phyloP scores from a whole-genome alignment of 2,797 vertebrate genomes.

The Picus viridis region DNA sequence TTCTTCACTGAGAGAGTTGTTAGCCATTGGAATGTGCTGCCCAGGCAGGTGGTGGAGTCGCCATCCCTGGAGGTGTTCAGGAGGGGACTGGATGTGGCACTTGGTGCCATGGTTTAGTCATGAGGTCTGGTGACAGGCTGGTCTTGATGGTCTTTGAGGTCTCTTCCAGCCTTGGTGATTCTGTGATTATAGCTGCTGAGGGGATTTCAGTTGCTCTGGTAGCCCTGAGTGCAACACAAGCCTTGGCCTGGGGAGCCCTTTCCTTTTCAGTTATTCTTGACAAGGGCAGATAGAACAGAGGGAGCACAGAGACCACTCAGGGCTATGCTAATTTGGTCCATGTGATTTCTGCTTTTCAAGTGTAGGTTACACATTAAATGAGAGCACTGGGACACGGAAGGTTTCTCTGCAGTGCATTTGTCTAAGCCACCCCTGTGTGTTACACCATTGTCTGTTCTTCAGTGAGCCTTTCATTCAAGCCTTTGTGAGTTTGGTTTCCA shows the following conservation, averaged over 20 bases:
- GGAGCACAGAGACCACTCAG: background rate
- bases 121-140: too few relatives aligned
- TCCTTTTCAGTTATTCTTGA: background rate
- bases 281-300: background rate
- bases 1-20: too few relatives aligned
- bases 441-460: background rate
- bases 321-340: background rate
- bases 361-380: fast-evolving
- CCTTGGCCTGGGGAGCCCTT: background rate
- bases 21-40: too few relatives aligned
- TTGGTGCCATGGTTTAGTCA: too few relatives aligned
- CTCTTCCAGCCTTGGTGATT: too few relatives aligned
- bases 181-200: background rate
- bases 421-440: background rate
- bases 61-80: too few relatives aligned
- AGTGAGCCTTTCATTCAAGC: background rate
- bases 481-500: background rate
- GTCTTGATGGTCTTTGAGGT: too few relatives aligned
- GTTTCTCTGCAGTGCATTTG: background rate
- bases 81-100: too few relatives aligned
- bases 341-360: background rate
- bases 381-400: background rate
- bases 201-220: background rate
- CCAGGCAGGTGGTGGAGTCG: too few relatives aligned
- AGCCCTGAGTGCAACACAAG: background rate